A percentile compares a stretch with the other conserved stretches of the same genome.
Evolutionary conservation across 2,113 vertebrate species (phyloP).

Genomic region (Zapornia atra): DNA sequence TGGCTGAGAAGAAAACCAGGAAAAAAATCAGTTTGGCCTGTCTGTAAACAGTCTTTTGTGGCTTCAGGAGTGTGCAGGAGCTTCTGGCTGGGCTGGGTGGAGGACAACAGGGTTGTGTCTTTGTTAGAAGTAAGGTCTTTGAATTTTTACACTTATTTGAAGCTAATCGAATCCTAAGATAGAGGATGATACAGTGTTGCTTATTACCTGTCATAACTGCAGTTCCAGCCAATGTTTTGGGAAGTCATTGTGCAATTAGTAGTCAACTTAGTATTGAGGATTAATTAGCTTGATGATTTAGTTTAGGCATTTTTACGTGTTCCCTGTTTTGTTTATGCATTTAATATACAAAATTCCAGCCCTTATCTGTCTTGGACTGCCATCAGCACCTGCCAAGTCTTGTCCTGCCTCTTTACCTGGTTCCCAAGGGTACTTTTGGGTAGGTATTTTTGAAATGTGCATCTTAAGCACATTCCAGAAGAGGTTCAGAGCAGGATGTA

Average conservation of each 20-base stretch:
- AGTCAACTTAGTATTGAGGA: background rate
- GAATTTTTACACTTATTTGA: background rate
- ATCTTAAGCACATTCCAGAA: background rate
- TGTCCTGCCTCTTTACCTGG: background rate
- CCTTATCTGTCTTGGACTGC: background rate
- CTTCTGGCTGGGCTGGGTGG: background rate
- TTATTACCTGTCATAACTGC: background rate
- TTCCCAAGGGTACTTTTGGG: background rate
- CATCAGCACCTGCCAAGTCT: background rate
- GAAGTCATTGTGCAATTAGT: background rate
- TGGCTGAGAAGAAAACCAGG: background rate
- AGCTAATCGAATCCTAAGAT: background rate
- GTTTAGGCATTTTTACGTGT: background rate
- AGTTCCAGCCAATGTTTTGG: background rate
- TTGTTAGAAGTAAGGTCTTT: background rate
- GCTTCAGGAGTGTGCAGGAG: background rate
- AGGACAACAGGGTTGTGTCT: background rate
- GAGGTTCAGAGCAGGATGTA: background rate
- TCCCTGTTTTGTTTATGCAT: background rate
- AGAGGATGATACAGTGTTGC: background rate
- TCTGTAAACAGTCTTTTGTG: background rate
- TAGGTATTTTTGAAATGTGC: constrained; percentile 14
- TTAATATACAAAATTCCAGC: background rate
- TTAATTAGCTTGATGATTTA: background rate
- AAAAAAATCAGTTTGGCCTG: background rate